Evolutionary conservation across 2,888 invertebrate genomes (phyloP).

Genomic region (Cremastobaeus sp.): DNA sequence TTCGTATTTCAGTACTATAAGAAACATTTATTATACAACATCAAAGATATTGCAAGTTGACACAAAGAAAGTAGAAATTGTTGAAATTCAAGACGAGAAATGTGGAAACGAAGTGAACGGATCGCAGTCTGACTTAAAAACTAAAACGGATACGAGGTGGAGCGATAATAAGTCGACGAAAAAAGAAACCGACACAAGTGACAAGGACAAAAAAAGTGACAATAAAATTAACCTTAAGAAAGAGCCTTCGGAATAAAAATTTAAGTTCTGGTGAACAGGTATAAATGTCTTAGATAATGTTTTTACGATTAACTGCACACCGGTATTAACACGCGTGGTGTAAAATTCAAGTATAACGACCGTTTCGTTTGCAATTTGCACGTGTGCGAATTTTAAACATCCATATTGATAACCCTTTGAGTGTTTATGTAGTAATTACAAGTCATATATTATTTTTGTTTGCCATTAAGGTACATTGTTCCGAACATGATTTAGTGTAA

Average conservation of each 20-base stretch:
- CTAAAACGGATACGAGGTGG: conserved; percentile 76
- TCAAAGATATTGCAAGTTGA: conserved; percentile 74
- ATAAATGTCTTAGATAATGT: conserved; percentile 16
- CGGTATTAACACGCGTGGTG: conserved; percentile 8
- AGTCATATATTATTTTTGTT: conserved; percentile 7
- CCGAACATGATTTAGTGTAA: conserved; percentile 32
- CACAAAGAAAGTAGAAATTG: conserved; percentile 75
- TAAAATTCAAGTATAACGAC: conserved; percentile 11
- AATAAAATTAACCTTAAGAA: conserved; percentile 69
- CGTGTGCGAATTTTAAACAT: neutral
- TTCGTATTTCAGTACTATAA: conserved; percentile 84
- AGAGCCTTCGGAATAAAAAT: conserved; percentile 64
- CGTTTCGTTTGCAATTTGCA: neutral
- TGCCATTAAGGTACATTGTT: conserved; percentile 27
- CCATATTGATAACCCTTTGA: neutral
- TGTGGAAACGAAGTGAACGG: conserved; percentile 73
- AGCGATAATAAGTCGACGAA: conserved; percentile 74
- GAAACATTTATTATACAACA: conserved; percentile 75
- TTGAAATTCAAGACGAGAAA: conserved; percentile 77
- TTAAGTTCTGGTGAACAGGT: too few relatives aligned
- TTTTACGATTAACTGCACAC: conserved; percentile 40
- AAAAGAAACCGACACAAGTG: conserved; percentile 69
- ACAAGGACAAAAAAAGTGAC: conserved; percentile 74
- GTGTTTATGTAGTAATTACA: conserved; percentile 9
- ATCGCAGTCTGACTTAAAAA: conserved; percentile 74